Evolutionary conservation across 1,140 invertebrate genomes (phyloP).

Genomic region (Orchestia grillus): DNA sequence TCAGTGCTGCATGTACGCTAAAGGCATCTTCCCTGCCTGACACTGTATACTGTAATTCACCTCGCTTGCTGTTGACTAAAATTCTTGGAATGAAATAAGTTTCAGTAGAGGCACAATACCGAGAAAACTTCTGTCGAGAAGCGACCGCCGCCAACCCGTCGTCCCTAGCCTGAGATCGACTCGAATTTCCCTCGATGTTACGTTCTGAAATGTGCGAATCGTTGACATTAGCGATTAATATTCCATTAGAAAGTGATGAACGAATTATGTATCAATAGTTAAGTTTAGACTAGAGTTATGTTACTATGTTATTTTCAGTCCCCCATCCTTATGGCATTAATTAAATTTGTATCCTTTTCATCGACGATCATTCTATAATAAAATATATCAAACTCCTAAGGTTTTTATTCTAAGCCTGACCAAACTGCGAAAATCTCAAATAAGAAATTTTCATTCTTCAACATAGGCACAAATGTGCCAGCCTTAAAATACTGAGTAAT

Average conservation of each 20-base stretch:
- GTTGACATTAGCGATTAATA: neutral
- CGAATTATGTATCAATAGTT: neutral
- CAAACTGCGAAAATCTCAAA: neutral
- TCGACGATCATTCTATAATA: neutral
- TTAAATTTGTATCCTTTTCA: neutral
- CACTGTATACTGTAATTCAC: no score
- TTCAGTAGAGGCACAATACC: neutral
- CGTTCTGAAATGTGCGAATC: neutral
- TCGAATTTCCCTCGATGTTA: neutral
- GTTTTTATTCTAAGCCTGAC: neutral
- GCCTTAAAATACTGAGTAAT: no score
- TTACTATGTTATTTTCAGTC: neutral
- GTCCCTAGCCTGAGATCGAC: neutral
- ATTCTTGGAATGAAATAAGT: neutral
- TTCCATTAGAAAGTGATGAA: neutral
- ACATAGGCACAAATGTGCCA: no score
- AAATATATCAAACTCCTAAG: neutral
- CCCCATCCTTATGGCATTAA: constrained; percentile 10
- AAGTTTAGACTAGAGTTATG: neutral
- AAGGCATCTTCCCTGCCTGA: neutral
- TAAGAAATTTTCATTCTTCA: no score
- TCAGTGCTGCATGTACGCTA: neutral
- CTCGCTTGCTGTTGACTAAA: neutral
- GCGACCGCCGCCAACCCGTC: neutral
- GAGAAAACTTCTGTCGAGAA: neutral